Conservation (phyloP, 2,797 vertebrate genomes). For the Notolepis coatsorum region DNA sequence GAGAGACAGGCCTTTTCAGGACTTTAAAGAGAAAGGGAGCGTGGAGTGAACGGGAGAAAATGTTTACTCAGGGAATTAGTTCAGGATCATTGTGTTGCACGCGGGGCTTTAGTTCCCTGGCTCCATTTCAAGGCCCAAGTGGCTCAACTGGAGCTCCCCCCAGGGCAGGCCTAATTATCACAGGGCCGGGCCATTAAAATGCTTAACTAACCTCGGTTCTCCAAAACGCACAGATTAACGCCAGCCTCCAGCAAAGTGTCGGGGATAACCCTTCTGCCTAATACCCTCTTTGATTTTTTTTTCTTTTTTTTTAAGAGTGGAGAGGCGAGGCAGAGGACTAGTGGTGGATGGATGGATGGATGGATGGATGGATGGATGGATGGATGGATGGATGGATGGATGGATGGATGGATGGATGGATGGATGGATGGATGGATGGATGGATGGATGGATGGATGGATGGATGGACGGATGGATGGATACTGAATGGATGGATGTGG, state of each 20-base stretch:
- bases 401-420: constrained; percentile 62
- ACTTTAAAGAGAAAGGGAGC: constrained; percentile 94
- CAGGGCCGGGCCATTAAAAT: constrained; percentile 99
- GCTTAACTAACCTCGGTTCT: constrained; percentile 98
- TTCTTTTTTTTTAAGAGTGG: constrained; percentile 48
- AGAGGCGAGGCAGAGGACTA: constrained; percentile 71
- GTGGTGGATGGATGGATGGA: constrained; percentile 40
- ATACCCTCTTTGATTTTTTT: constrained; percentile 94
- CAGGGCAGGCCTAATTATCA: constrained; percentile 99
- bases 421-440: constrained; percentile 63
- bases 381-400: constrained; percentile 61
- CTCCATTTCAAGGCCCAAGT: constrained; percentile 98
- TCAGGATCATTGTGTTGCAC: constrained; percentile 96
- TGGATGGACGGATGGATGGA: constrained; percentile 61
- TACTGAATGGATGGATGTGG: constrained; percentile 61
- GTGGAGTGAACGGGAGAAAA: constrained; percentile 95
- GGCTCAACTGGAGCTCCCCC: constrained; percentile 94
- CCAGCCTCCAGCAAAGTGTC: constrained; percentile 91
- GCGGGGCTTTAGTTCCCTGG: constrained; percentile 93
- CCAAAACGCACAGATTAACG: constrained; percentile 97
- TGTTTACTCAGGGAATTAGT: constrained; percentile 99
- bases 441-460: constrained; percentile 61
- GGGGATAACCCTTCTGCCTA: constrained; percentile 94
- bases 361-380: constrained; percentile 9
- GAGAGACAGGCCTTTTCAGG: constrained; percentile 78